Evolutionary conservation across 2,113 vertebrate genomes (phyloP).

Genomic region (Peromyscus polionotus): DNA sequence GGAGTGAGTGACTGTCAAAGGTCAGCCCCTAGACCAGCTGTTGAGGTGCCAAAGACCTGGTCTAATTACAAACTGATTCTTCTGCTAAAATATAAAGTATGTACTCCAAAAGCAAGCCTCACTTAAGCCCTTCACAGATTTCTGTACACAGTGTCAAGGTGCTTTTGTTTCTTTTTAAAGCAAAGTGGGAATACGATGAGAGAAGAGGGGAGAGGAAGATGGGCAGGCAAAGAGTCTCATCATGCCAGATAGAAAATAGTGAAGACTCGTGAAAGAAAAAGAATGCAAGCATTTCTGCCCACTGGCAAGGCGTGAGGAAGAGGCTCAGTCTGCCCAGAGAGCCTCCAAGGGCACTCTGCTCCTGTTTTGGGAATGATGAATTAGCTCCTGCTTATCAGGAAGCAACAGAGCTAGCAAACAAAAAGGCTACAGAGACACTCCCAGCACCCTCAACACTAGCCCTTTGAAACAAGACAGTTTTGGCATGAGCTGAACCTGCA

Average conservation of each 20-base stretch:
- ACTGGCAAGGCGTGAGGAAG: background rate
- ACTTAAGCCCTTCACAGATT: background rate
- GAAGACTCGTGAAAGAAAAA: background rate
- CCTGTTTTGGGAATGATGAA: background rate
- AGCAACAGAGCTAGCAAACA: background rate
- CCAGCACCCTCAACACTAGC: background rate
- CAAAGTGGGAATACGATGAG: background rate
- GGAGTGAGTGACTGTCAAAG: slow-evolving; percentile 22
- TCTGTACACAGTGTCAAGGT: background rate
- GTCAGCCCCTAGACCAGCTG: background rate
- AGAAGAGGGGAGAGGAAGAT: background rate
- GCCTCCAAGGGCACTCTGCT: background rate
- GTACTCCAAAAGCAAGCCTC: background rate
- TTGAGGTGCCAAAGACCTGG: background rate
- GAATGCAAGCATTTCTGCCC: background rate
- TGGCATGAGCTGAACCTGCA: background rate
- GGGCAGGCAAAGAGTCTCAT: background rate
- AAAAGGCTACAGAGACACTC: background rate
- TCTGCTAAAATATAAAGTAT: background rate
- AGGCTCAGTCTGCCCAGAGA: background rate
- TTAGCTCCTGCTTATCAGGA: background rate
- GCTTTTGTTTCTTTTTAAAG: background rate
- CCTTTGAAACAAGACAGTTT: background rate
- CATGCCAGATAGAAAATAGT: background rate
- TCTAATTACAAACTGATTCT: slow-evolving; percentile 53